A percentile compares a stretch with the other conserved stretches of the same genome.
Evolutionary conservation across 1,140 invertebrate genomes (phyloP).

Genomic region (Eufriesea mexicana): DNA sequence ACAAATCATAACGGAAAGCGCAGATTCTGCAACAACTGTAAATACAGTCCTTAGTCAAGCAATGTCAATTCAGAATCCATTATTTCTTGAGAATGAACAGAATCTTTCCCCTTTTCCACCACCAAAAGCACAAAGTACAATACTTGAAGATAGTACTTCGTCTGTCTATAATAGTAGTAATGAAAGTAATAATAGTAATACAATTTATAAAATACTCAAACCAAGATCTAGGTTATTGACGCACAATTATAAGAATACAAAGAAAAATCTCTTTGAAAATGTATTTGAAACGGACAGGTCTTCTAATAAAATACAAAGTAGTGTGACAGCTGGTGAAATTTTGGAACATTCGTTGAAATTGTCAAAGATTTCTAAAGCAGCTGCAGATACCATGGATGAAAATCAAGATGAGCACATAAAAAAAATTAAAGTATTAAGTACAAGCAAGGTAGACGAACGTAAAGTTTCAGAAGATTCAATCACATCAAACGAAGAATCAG

Average conservation of each 20-base stretch:
- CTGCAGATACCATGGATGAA: background rate
- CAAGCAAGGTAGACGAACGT: too few relatives aligned
- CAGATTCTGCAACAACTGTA: background rate
- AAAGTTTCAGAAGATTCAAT: background rate
- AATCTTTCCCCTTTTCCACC: background rate
- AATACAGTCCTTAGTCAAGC: background rate
- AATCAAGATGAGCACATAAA: background rate
- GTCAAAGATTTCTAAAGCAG: background rate
- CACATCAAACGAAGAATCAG: background rate
- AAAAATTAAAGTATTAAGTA: background rate
- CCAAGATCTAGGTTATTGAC: slow-evolving; percentile 2
- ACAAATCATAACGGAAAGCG: background rate
- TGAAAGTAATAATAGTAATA: background rate
- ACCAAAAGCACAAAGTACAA: slow-evolving; percentile 8
- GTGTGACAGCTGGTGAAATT: background rate
- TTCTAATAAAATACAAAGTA: background rate
- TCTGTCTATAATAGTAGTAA: background rate
- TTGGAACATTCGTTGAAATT: background rate
- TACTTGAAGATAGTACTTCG: background rate
- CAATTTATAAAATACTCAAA: background rate
- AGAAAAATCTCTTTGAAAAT: slow-evolving; percentile 30
- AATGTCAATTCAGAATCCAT: background rate
- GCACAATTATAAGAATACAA: background rate
- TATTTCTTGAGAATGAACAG: background rate
- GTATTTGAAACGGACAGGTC: background rate